Base-by-base conservation (phyloP, 2,113 vertebrate species). In the Callipepla squamata region DNA sequence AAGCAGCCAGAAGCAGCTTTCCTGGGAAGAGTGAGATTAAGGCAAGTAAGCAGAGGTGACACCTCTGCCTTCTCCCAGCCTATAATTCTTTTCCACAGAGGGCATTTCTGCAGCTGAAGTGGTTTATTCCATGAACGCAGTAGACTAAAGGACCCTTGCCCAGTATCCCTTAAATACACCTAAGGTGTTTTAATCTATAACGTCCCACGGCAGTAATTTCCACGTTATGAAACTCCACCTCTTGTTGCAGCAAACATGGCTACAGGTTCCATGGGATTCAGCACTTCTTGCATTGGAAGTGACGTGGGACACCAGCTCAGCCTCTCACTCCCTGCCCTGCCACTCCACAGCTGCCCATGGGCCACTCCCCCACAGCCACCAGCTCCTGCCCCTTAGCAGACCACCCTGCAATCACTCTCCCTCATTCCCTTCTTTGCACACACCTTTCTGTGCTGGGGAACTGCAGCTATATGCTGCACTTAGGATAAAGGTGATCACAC, bases 261-360 rank as follows among this genome's bases (percentile, higher is more conserved):
- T 55, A 44, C 20, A 17, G 2, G 1, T 36, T 47, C 70, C 55
- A 57, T 0, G 0, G 11, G 36, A 34, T 25, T 23, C 22, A 67
- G 28, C 12, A 61, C 12, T 23, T 59, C 4, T 1, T 3, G 10
- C 21, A 44, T 3, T 4, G 2, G 44, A 40, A 32, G 44, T 61
- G 65, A 58, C 3, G 23, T 28, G 2, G 18, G 13, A 70, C 16
- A 14, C 34, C 40, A 6, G 4, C 11, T 16, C 20, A 6, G 20
- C 28, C 25, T 53, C 32, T 57, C 55, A 32, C 11, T n/a, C 30
- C 17, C 40, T 40, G 5, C 30, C 26, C 51, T 26, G 26, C 26
- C 53, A 55, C 6, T 55, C 16, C 28, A 55, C 53, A 30, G 53
- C 26, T 13, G 6, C 30, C 13, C 16, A 8, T 15, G 7, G 50